These are phyloP conservation scores for Euborellia annulipes DNA, from an alignment of 1,140 invertebrate species.

Conservation along the genomic window DNA sequence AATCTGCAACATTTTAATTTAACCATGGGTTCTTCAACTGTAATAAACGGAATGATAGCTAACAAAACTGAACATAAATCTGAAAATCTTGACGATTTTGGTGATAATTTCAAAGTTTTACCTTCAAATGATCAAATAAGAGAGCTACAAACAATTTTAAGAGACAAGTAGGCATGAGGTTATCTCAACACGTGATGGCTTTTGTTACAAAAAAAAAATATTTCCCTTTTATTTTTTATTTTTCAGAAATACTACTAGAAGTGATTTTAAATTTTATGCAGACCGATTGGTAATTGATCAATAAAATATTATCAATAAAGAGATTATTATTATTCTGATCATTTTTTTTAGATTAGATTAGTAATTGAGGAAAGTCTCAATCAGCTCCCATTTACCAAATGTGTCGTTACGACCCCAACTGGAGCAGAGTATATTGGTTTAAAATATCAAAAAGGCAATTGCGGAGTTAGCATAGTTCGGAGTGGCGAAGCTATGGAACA, in stretches of 20 bases:
- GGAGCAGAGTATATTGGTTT: conserved; percentile 79
- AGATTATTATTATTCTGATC: not conserved
- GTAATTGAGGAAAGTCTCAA: conserved; percentile 98
- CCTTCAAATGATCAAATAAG: conserved; percentile 74
- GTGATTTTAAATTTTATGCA: conserved; percentile 97
- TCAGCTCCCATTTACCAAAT: conserved; percentile 83
- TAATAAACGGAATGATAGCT: not conserved
- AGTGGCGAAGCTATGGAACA: conserved; percentile 97
- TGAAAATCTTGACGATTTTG: conserved; percentile 41
- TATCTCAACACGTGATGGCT: conserved; percentile 1
- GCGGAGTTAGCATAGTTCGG: conserved; percentile 93
- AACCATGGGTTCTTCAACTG: not conserved
- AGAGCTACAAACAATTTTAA: conserved; percentile 86
- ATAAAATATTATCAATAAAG: not conserved
- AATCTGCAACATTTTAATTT: no score
- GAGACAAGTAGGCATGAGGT: conserved; percentile 61
- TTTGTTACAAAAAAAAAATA: not conserved
- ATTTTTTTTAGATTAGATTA: conserved; percentile 54
- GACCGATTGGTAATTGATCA: conserved; percentile 56
- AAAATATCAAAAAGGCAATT: conserved; percentile 89
- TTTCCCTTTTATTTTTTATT: conserved; percentile 14
- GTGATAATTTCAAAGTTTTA: conserved; percentile 63
- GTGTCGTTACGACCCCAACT: conserved; percentile 83
- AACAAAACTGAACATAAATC: conserved; percentile 2
- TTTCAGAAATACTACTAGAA: conserved; percentile 75